Conservation (phyloP, 2,888 invertebrate species). For the Noctuana brunneofusca region DNA sequence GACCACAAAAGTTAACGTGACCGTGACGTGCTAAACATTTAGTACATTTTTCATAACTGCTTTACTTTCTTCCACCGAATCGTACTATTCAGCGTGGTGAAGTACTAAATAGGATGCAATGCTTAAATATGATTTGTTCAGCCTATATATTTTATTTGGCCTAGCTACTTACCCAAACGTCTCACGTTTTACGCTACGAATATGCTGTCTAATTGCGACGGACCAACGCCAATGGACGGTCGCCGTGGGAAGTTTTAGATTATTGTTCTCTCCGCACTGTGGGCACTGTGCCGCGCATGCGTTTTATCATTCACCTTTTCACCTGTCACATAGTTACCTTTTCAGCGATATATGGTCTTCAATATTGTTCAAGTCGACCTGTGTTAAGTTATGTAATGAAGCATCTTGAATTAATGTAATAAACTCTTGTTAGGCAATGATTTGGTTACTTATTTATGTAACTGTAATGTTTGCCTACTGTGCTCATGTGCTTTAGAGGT, state of each 20-base stretch:
- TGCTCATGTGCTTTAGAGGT: too few relatives aligned
- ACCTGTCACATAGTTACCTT: neutral
- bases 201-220: conserved; percentile 48
- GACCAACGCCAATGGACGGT: conserved; percentile 44
- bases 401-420: neutral
- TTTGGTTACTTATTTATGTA: too few relatives aligned
- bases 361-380: neutral
- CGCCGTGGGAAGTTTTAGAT: conserved; percentile 58
- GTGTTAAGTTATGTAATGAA: neutral
- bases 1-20: too few relatives aligned
- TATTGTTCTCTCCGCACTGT: conserved; percentile 50
- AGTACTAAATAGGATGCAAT: neutral
- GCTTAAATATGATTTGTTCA: neutral
- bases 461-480: too few relatives aligned
- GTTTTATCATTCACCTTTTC: conserved; percentile 18
- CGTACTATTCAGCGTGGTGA: neutral
- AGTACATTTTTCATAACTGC: neutral
- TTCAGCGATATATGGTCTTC: neutral
- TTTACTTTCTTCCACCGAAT: too few relatives aligned
- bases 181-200: conserved; percentile 39
- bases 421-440: neutral
- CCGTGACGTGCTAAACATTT: neutral
- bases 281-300: conserved; percentile 38
- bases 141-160: neutral
- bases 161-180: conserved; percentile 13